A percentile compares a stretch with the other conserved stretches of the same genome.
Evolutionary conservation across 2,113 vertebrate species (phyloP).

Genomic region (Ceyx melanurus): DNA sequence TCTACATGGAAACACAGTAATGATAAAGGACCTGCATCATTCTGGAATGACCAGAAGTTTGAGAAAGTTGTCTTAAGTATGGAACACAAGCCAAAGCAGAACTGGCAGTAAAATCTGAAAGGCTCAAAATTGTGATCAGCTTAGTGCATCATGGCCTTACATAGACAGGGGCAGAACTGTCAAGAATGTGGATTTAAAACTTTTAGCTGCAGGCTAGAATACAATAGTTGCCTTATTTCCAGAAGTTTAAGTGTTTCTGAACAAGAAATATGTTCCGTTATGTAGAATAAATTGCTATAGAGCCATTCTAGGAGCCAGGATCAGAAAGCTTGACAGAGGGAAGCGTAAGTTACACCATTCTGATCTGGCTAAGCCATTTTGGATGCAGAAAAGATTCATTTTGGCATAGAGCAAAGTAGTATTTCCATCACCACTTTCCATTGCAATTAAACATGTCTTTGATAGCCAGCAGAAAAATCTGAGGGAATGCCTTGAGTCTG

Average conservation of each 20-base stretch:
- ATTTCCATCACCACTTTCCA: slow-evolving; percentile 42
- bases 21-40: neutral
- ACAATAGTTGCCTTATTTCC: neutral
- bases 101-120: neutral
- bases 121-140: neutral
- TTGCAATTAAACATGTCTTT: neutral
- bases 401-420: neutral
- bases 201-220: neutral
- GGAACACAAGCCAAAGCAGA: neutral
- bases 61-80: neutral
- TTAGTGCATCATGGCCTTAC: neutral
- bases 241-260: neutral
- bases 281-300: neutral
- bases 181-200: neutral
- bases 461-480: neutral
- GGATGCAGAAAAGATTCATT: neutral
- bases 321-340: neutral
- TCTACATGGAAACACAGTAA: neutral
- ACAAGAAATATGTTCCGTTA: neutral
- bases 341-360: neutral
- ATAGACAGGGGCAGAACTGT: neutral
- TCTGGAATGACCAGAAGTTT: neutral
- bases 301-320: neutral
- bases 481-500: neutral
- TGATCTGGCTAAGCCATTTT: slow-evolving; percentile 33